Conservation (phyloP, 2,797 vertebrate species). For the Furcifer pardalis region DNA sequence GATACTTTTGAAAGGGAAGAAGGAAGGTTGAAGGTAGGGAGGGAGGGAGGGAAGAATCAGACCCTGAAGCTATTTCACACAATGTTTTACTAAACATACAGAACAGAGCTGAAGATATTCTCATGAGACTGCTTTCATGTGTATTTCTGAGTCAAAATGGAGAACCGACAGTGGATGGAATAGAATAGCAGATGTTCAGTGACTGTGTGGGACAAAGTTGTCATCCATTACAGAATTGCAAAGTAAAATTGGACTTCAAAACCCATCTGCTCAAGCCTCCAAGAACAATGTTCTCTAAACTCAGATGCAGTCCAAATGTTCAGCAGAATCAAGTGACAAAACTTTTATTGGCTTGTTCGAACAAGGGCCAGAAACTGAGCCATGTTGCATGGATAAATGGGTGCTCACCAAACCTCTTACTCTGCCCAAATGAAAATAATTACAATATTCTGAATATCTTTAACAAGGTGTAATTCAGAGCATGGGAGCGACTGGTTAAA, state of each 20-base stretch:
- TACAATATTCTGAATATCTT: too few species aligned
- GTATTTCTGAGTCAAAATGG: slow-evolving; percentile 30
- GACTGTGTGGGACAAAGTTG: not conserved
- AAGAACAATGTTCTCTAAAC: not conserved
- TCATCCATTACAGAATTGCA: slow-evolving; percentile 21
- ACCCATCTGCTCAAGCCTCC: not conserved
- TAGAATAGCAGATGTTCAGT: not conserved
- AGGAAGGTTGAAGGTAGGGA: not conserved
- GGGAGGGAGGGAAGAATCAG: not conserved
- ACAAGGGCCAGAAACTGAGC: too few species aligned
- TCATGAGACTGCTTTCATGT: slow-evolving; percentile 42
- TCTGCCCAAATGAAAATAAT: not conserved
- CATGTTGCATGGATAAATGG: not conserved
- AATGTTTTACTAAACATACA: slow-evolving; percentile 15
- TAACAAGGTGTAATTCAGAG: too few species aligned
- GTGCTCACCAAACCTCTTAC: not conserved
- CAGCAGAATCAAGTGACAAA: not conserved
- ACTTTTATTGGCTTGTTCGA: not conserved
- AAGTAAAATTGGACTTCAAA: not conserved
- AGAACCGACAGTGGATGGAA: slow-evolving; percentile 7
- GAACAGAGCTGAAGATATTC: slow-evolving; percentile 32
- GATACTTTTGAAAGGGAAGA: not conserved
- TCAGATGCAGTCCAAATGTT: not conserved
- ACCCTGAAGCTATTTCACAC: slow-evolving; percentile 6
- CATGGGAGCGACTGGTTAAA: not conserved